Evolutionary conservation across 2,797 vertebrate genomes (phyloP), one percentile per base, ranked within the genome.

Genomic region (Mormyrops boulengeri): DNA sequence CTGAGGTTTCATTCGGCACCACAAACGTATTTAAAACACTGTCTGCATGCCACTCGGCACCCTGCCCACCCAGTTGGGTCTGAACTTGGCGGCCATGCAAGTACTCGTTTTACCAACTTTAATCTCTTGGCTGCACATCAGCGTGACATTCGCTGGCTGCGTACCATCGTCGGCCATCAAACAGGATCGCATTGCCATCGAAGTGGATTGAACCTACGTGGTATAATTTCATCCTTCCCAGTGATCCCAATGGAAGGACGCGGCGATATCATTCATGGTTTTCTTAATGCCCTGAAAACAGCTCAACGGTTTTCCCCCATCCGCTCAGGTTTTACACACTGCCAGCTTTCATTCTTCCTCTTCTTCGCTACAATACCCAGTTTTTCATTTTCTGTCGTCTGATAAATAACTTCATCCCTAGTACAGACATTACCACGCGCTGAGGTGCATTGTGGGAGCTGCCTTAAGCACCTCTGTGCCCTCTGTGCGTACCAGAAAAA

Each of bases 91-190:
- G 4, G n/a, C 26, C 47, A 7, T 19, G 12, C 50, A 22, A 50
- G 50, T 34, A 4, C 26, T 52, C 22, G 2, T 34, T 53, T 89
- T 89, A 88, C 77, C 41, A 57, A 89, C 89, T 91, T 62, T 86
- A 91, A 69, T 88, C 89, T 89, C 44, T 90, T 88, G 82, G 69
- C 84, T 49, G 84, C 26, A 80, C 66, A 47, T 85, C 91, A 89
- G 91, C 88, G 93, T 88, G 26, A 12, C 80, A 88, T 77, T 89
- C 91, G 89, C 92, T 91, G 80, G 53, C 57, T 90, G 86, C 85
- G 19, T 47, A 88, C 9, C 89, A 80, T 11, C 49, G 11, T 38
- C 44, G 17, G 44, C 44, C 19, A 50, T 26, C 85, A 87, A 34
- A 87, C 85, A 57, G 82, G 14, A 55, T 87, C 14, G 8, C 85